Base-by-base conservation (phyloP, 2,113 vertebrate genomes). In the Parus major region DNA sequence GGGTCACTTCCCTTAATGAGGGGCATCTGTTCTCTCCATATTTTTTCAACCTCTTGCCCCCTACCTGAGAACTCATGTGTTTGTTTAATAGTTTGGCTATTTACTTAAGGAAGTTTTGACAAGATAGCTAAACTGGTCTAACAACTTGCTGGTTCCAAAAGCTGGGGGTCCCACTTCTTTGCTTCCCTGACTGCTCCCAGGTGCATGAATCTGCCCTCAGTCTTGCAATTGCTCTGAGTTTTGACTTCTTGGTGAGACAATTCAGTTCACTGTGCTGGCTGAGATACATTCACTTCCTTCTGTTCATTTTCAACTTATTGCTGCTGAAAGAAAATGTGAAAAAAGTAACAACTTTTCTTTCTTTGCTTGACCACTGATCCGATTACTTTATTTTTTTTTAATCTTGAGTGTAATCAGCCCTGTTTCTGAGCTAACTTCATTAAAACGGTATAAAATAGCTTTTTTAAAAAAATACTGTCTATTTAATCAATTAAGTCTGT, bases 91-190 rank as follows among this genome's bases (percentile, higher is more conserved):
- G 22, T 92, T 68, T 88, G 69, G 39, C 19, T 86, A n/a, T 91
- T 94, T 92, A 53, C 49, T 44, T 84, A 71, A 39, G 86, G 94
- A 88, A 70, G 35, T 90, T 95, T 88, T 73, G 52, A 88, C 71
- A 77, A 65, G 88, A 78, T 73, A 86, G 6, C 28, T 69, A 52
- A 92, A 77, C 82, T 1, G 2, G 55, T 50, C 64, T 73, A 61
- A 78, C 76, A 86, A 14, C 50, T 60, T 25, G 12, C 50, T 73
- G 47, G 55, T 82, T 29, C 29, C 39, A 36, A 72, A 89, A 71
- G 44, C 27, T 2, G 3, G 10, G 9, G 33, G 19, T 85, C 47
- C 19, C 63, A 22, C 31, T 76, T 65, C 80, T 69, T 82, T 69
- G 23, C 66, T 88, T 8, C 16, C 41, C 31, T 5, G 10, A 9